Percentiles rank a stretch among this genome's conserved stretches.
These are phyloP conservation scores for Drosophila anceps DNA, from an alignment of 2,888 invertebrate species.

Conservation along the genomic window DNA sequence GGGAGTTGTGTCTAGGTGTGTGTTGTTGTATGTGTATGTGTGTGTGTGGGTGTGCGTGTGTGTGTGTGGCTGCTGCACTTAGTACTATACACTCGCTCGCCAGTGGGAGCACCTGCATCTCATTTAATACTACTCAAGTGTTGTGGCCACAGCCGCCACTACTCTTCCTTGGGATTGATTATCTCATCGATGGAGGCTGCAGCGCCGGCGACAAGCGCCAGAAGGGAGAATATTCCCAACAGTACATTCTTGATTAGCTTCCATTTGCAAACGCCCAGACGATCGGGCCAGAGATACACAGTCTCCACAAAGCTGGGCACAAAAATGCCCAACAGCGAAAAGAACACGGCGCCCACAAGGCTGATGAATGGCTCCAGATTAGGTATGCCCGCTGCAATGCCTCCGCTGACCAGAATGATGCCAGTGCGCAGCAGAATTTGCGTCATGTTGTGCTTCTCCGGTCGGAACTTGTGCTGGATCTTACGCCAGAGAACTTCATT, in stretches of 20 bases:
- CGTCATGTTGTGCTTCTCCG: constrained; percentile 84
- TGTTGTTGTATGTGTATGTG: too few relatives aligned
- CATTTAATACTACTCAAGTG: constrained; percentile 54
- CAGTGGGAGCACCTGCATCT: constrained; percentile 53
- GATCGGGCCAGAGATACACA: constrained; percentile 89
- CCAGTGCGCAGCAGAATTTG: constrained; percentile 84
- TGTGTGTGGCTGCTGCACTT: constrained; percentile 34
- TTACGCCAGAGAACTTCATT: constrained; percentile 95
- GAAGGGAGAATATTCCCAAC: constrained; percentile 88
- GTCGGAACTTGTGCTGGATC: constrained; percentile 86
- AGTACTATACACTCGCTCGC: constrained; percentile 35
- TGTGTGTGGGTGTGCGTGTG: background rate
- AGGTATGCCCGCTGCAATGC: constrained; percentile 92
- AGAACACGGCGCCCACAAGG: constrained; percentile 92
- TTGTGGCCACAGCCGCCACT: constrained; percentile 10
- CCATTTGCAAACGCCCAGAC: constrained; percentile 89
- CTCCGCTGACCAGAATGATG: constrained; percentile 87
- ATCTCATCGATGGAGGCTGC: constrained; percentile 83
- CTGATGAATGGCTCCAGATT: constrained; percentile 94
- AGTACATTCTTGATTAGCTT: constrained; percentile 89
- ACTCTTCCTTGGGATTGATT: constrained; percentile 62
- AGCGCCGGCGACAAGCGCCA: constrained; percentile 90
- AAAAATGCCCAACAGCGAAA: constrained; percentile 89
- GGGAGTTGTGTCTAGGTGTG: background rate
- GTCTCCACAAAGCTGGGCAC: constrained; percentile 91